These are phyloP conservation scores for Cheilosia vulpina DNA, from an alignment of 2,888 invertebrate species.

Conservation along the genomic window DNA sequence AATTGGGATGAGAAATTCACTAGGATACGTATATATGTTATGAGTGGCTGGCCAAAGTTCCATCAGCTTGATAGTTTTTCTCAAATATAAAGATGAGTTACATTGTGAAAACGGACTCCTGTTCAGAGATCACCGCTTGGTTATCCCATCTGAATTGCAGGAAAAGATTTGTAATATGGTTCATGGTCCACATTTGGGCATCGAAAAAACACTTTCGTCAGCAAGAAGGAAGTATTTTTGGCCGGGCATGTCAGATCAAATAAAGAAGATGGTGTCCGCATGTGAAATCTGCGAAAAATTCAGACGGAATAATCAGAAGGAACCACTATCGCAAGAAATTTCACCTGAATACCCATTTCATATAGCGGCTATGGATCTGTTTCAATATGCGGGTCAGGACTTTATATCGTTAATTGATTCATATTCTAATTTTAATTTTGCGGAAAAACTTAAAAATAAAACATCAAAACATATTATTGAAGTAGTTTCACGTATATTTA, in stretches of 20 bases:
- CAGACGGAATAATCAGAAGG: conserved; percentile 65
- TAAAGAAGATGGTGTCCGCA: conserved; percentile 72
- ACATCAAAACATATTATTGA: conserved; percentile 15
- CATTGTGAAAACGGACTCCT: too few species aligned
- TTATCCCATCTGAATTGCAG: too few species aligned
- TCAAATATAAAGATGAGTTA: too few species aligned
- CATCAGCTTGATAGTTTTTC: too few species aligned
- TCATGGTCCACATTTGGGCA: too few species aligned
- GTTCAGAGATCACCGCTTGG: too few species aligned
- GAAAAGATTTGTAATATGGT: too few species aligned
- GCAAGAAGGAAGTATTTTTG: not conserved
- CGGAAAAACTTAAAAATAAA: conserved; percentile 31
- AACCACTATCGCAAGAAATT: conserved; percentile 70
- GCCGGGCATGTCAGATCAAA: conserved; percentile 75
- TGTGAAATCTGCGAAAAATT: conserved; percentile 68
- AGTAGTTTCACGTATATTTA: conserved; percentile 50
- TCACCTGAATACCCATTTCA: conserved; percentile 71
- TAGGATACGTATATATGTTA: too few species aligned
- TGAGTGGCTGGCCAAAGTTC: too few species aligned
- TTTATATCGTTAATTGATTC: conserved; percentile 52
- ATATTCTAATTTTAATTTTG: conserved; percentile 40
- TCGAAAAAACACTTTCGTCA: not conserved
- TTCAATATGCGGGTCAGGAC: conserved; percentile 65
- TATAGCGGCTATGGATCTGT: conserved; percentile 65
- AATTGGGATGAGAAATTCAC: too few species aligned